Evolutionary conservation across 2,113 vertebrate genomes (phyloP).

Genomic region (Percopsis transmontana): DNA sequence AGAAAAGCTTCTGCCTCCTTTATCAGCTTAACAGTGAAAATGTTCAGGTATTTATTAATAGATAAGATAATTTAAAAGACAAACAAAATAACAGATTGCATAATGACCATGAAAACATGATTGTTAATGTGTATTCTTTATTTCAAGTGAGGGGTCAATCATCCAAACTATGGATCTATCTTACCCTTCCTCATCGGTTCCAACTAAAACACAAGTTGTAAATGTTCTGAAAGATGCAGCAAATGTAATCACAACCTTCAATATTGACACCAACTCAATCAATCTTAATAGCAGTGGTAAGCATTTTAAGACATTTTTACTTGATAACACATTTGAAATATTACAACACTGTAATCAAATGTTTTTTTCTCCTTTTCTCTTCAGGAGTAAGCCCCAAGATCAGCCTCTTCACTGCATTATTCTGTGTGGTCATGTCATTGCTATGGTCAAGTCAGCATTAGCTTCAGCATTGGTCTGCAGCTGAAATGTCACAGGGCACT

Average conservation of each 20-base stretch:
- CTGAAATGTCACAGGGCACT: neutral
- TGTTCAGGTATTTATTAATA: conserved; percentile 43
- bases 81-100: neutral
- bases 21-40: neutral
- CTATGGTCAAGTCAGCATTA: conserved; percentile 24
- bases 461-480: neutral
- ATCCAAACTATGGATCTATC: neutral
- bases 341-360: neutral
- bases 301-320: neutral
- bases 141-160: conserved; percentile 47
- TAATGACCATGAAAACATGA: neutral
- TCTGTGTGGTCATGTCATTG: conserved; percentile 41
- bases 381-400: conserved; percentile 25
- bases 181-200: conserved; percentile 14
- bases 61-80: neutral
- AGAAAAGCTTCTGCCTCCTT: conserved; percentile 1
- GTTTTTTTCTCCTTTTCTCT: neutral
- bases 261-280: conserved; percentile 40
- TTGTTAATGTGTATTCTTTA: neutral
- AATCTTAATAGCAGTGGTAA: conserved; percentile 37
- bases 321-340: neutral
- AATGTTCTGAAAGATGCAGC: conserved; percentile 28
- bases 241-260: conserved; percentile 25
- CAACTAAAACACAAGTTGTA: conserved; percentile 13
- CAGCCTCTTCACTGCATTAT: conserved; percentile 37